Evolutionary conservation across 2,888 invertebrate species (phyloP), one percentile per base, ranked within the genome.

Genomic region (Leucoma salicis): DNA sequence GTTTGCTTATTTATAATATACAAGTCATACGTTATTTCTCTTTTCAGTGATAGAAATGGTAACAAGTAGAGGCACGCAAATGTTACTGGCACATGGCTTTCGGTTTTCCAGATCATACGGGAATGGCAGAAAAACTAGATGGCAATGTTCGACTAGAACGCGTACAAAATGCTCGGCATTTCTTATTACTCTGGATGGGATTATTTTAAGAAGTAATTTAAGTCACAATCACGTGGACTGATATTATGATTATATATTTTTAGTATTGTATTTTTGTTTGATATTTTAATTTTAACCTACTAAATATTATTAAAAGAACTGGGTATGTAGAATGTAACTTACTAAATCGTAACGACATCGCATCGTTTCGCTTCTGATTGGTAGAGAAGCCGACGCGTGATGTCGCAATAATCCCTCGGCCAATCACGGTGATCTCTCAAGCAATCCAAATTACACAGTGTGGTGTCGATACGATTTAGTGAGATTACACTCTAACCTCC

Each of bases 41-140:
- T 41, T 75, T 76, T 32, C 57, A 78, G 78, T 74, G 34, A 46
- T 46, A 38, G 59, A 65, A 36, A 53, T 74, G 32, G 55, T 50
- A 25, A 75, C 78, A 0, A 49, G 49, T 1, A 64, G 74, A 35
- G 79, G 79, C 4, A 78, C 73, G 5, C 65, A 64, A 33, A 76
- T 77, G 74, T 46, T 79, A 46, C 41, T 60, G 24, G 69, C 72
- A 0, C 62, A 66, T 3, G 78, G 78, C 0, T 63, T 65, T 39
- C 60, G 73, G 11, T 82, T 80, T 53, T 70, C 77, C 10, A 74
- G 67, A 47, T 70, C 74, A 5, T 71, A 71, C 29, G 21, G 36
- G 3, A 71, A 65, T 37, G 73, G 66, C 10, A 51, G 35, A 14
- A 60, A 60, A 36, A 57, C 29, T 2, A 55, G 74, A 34, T 79